Base-by-base conservation (phyloP, 2,113 vertebrate genomes). In the Pseudorectes ferrugineus region DNA sequence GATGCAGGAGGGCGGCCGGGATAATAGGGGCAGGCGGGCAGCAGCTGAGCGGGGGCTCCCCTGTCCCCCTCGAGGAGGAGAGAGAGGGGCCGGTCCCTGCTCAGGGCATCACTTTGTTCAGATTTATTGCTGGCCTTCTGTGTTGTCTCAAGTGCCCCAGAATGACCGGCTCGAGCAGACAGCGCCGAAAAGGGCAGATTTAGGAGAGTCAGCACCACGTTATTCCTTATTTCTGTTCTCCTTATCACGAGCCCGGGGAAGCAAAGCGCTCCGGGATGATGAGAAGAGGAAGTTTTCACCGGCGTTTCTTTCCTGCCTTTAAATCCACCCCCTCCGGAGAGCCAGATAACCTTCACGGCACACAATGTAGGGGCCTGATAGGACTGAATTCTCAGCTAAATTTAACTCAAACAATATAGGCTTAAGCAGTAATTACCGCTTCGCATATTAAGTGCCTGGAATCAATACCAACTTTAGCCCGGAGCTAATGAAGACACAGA, bases 21-120 rank as follows among this genome's bases (percentile, higher is more conserved):
- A 96, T 68, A 97, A 97, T 86, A 81, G 83, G 62, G 62, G 40
- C 8, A 18, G 71, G 71, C 20, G 2, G 67, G 95, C 59, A 38
- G 87, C 85, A 95, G 93, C 83, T 91, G 96, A 94, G 71, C 31
- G 2, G 91, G 88, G 92, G 84, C 61, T 87, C 77, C 88, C 62
- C 48, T 2, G 31, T 40, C 73, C 65, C 81, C 68, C 7, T 5
- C 0, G 3, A 88, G 57, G 23, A 66, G 42, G 18, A 72, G 38
- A n/a, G 40, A 40, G 71, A 77, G 63, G 75, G 55, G 72, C 31
- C 2, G 1, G 33, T 52, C 67, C 81, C 82, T 4, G 11, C 90
- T 23, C 3, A 28, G 67, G 67, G 91, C 83, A 68, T 70, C 94
- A 57, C 91, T 96, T 75, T 49, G 62, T 35, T 72, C 66, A 70